Conservation (phyloP, 2,113 vertebrate species). For the Galeopterus variegatus region DNA sequence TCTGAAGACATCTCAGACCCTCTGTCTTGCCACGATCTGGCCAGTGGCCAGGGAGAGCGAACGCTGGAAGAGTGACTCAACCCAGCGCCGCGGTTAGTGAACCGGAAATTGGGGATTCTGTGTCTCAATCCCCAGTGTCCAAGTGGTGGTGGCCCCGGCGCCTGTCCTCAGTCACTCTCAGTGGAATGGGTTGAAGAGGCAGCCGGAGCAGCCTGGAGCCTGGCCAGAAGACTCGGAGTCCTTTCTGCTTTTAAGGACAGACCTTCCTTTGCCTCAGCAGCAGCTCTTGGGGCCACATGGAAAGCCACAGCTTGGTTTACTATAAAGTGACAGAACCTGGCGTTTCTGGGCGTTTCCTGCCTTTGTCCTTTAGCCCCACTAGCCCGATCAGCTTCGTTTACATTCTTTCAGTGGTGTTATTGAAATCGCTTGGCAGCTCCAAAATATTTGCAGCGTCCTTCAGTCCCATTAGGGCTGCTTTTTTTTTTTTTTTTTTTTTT, state of each 20-base stretch:
- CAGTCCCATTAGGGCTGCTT: neutral
- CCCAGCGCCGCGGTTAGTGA: neutral
- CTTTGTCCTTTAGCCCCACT: neutral
- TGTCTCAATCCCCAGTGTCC: neutral
- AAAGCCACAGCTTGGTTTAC: neutral
- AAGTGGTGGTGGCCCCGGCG: neutral
- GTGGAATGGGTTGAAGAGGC: neutral
- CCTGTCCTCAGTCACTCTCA: neutral
- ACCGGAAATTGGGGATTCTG: neutral
- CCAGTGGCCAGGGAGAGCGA: neutral
- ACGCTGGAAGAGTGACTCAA: neutral
- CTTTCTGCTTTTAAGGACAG: neutral
- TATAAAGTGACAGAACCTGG: neutral
- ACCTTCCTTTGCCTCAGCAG: neutral
- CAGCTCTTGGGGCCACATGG: neutral
- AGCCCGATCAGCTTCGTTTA: slow-evolving; percentile 22
- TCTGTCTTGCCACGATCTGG: slow-evolving; percentile 4
- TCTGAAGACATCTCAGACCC: neutral
- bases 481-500: neutral
- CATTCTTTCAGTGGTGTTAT: slow-evolving; percentile 58
- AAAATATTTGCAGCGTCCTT: slow-evolving; percentile 16
- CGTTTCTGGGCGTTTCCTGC: neutral
- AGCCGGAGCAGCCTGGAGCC: neutral
- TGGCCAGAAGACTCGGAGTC: neutral
- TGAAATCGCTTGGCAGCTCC: slow-evolving; percentile 54